Base-by-base conservation (phyloP, 2,113 vertebrate species). In the Macquaria australasica region DNA sequence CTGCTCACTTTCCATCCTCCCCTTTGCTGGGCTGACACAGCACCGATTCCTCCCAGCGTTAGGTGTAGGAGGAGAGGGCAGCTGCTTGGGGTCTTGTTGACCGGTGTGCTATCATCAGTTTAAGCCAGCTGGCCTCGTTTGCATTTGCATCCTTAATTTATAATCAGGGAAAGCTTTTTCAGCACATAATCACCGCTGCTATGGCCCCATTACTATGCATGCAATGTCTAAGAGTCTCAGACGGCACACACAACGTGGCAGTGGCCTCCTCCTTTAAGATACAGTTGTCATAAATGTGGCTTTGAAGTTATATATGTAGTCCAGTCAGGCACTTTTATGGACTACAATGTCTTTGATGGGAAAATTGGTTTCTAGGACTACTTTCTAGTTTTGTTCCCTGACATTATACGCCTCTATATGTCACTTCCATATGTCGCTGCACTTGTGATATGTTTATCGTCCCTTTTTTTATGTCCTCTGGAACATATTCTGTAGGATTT, bases 131-230 rank as follows among this genome's bases (percentile, higher is more conserved):
- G 91, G 82, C 76, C 48, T 4, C 75, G 84, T 88, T 87, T 78
- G 60, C 68, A 80, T 90, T 86, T 87, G 73, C 89, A 83, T 90
- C 62, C 72, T 77, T 90, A 87, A 90, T 91, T 91, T 45, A 88
- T 79, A 77, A 87, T 14, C n/a, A 69, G 51, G 48, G 18, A 53
- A 82, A 55, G 73, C 67, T 79, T 92, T 87, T 70, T 51, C 1
- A 1, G 34, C 48, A 67, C 69, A 81, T 84, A 75, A 83, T 78
- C 50, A 25, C 59, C 20, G 21, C 59, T 12, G 60, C 85, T 58
- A 71, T 50, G 66, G 59, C 79, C 45, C 63, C 14, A 43, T 81
- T 69, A 45, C 12, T 28, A 8, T 51, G 50, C 48, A 60, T 59
- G 55, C 28, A 39, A 5, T 6, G 69, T 34, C 23, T 55, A n/a